Conservation (phyloP, 2,113 vertebrate species). For the Halichoeres trimaculatus region DNA sequence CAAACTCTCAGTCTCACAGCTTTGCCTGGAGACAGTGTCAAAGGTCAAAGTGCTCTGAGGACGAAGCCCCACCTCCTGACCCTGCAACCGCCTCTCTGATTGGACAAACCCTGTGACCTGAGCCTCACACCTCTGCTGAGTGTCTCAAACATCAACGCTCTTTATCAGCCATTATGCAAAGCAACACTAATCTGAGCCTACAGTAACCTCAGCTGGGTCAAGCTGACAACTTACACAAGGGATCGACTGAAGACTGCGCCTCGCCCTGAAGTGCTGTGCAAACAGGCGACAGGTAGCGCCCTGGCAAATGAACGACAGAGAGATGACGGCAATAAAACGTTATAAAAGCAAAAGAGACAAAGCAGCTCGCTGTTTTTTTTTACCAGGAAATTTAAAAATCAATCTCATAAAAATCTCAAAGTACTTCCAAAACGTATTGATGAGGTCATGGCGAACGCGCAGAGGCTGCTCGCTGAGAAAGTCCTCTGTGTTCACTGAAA, state of each 20-base stretch:
- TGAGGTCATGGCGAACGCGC: too few relatives aligned
- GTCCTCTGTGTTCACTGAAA: too few relatives aligned
- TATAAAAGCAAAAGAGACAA: slow-evolving; percentile 3
- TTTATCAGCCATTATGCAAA: slow-evolving; percentile 76
- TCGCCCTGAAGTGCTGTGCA: neutral
- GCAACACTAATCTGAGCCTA: slow-evolving; percentile 67
- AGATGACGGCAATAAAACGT: neutral
- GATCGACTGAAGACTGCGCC: slow-evolving; percentile 7
- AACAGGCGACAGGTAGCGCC: slow-evolving; percentile 1
- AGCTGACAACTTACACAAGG: slow-evolving; percentile 27
- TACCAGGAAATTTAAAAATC: neutral
- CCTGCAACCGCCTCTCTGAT: slow-evolving; percentile 38
- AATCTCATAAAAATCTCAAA: neutral
- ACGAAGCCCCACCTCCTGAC: slow-evolving; percentile 18
- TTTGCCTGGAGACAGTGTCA: slow-evolving; percentile 54
- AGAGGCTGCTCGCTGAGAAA: too few relatives aligned
- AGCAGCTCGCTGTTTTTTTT: neutral
- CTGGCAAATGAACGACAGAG: neutral
- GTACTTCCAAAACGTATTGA: neutral
- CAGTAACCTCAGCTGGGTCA: slow-evolving; percentile 51
- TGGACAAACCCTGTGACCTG: slow-evolving; percentile 62
- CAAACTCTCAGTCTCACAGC: neutral
- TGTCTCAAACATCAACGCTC: slow-evolving; percentile 55
- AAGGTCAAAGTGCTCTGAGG: slow-evolving; percentile 57
- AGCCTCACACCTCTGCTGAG: slow-evolving; percentile 54